Percentiles rank a stretch among this genome's conserved stretches.
Evolutionary conservation across 2,113 vertebrate species (phyloP).

Genomic region (Gallinago jamesoni): DNA sequence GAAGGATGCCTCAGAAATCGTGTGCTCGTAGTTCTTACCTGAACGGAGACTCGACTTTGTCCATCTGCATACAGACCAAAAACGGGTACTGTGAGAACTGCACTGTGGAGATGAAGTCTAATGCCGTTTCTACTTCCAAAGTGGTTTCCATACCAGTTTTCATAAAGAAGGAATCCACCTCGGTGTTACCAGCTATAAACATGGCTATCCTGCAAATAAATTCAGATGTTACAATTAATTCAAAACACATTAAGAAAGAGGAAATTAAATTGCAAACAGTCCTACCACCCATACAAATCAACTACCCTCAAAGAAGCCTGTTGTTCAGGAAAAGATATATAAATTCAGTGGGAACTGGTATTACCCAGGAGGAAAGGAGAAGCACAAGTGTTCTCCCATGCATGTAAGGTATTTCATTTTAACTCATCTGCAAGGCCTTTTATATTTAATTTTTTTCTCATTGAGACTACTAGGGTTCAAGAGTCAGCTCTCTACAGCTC

Average conservation of each 20-base stretch:
- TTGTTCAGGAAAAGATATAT: not conserved
- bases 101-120: slow-evolving; percentile 94
- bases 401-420: not conserved
- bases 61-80: slow-evolving; percentile 97
- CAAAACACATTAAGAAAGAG: not conserved
- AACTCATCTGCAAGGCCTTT: not conserved
- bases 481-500: not conserved
- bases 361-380: not conserved
- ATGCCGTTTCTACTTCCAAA: slow-evolving; percentile 81
- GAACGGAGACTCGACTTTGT: slow-evolving; percentile 84
- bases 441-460: not conserved
- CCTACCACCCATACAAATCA: not conserved
- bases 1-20: not conserved
- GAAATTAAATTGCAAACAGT: not conserved
- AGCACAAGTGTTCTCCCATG: not conserved
- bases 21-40: slow-evolving; percentile 76
- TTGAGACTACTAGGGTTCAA: not conserved
- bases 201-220: slow-evolving; percentile 79
- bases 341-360: not conserved
- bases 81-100: slow-evolving; percentile 98
- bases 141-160: slow-evolving; percentile 86
- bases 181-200: slow-evolving; percentile 81
- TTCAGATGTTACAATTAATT: not conserved
- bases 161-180: slow-evolving; percentile 88
- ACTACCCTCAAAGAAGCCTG: not conserved